Evolutionary conservation across 2,888 invertebrate species (phyloP).

Genomic region (Ashinkailepas kermadecensis): DNA sequence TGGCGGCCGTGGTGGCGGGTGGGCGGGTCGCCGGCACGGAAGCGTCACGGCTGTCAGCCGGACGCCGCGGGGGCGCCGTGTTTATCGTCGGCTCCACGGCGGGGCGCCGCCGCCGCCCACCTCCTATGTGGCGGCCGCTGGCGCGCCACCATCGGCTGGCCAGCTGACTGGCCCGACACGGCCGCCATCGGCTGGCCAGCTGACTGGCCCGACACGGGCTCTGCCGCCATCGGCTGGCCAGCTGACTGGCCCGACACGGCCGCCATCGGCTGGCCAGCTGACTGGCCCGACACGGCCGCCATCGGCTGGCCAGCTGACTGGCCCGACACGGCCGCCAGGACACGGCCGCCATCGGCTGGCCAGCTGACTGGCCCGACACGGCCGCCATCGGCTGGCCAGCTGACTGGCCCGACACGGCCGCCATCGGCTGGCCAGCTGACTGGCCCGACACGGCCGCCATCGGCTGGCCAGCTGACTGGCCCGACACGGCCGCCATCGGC

Average conservation of each 20-base stretch:
- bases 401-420: too few species aligned
- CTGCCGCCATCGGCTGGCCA: neutral
- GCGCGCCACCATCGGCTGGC: neutral
- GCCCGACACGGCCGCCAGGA: too few species aligned
- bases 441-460: too few species aligned
- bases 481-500: too few species aligned
- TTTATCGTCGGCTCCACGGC: constrained; percentile 1
- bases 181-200: neutral
- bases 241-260: neutral
- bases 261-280: neutral
- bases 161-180: neutral
- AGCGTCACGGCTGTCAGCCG: constrained; percentile 18
- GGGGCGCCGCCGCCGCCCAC: neutral
- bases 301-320: too few species aligned
- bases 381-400: too few species aligned
- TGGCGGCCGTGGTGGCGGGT: neutral
- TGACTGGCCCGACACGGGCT: neutral
- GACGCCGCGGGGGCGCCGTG: constrained; percentile 1
- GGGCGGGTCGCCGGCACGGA: constrained; percentile 10
- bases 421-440: too few species aligned
- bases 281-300: too few species aligned
- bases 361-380: too few species aligned
- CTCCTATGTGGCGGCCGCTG: neutral
- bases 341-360: too few species aligned
- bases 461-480: too few species aligned